These are phyloP conservation scores for Pomacea maculata DNA, from an alignment of 1,140 invertebrate genomes.

Conservation along the genomic window DNA sequence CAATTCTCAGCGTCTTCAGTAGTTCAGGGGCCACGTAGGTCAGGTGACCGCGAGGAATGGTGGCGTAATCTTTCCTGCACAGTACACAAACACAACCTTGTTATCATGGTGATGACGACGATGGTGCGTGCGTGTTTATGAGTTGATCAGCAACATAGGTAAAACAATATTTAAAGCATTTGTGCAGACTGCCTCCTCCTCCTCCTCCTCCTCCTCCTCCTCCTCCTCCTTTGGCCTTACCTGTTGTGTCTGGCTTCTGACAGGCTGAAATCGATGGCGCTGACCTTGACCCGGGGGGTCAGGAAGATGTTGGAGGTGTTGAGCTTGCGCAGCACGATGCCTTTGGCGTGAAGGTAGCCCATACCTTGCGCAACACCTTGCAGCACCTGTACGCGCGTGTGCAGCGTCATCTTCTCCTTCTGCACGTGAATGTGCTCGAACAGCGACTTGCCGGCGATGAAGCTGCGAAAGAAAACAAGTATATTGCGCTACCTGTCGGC, in stretches of 20 bases:
- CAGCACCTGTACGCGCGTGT: slow-evolving; percentile 57
- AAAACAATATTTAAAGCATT: neutral
- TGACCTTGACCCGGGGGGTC: slow-evolving; percentile 66
- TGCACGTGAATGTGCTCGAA: slow-evolving; percentile 61
- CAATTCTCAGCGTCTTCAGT: slow-evolving; percentile 56
- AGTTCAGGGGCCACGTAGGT: slow-evolving; percentile 66
- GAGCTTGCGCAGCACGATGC: slow-evolving; percentile 65
- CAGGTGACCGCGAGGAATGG: slow-evolving; percentile 60
- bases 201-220: too few relatives aligned
- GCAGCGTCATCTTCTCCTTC: slow-evolving; percentile 53
- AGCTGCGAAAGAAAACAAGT: slow-evolving; percentile 41
- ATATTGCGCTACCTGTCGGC: too few relatives aligned
- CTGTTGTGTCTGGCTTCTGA: slow-evolving; percentile 49
- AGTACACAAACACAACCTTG: neutral
- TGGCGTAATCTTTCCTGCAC: slow-evolving; percentile 55
- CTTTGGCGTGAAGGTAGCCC: slow-evolving; percentile 68
- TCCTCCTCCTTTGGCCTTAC: slow-evolving; percentile 23
- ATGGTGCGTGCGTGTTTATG: neutral
- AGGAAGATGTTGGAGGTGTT: slow-evolving; percentile 67
- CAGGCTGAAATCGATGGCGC: slow-evolving; percentile 66
- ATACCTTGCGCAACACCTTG: slow-evolving; percentile 64
- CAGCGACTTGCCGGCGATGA: slow-evolving; percentile 60
- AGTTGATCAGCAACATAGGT: neutral
- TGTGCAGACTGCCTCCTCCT: neutral
- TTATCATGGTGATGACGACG: neutral